phyloP scores from a whole-genome alignment of 2,113 vertebrate genomes.

The Ranitomeya variabilis region DNA sequence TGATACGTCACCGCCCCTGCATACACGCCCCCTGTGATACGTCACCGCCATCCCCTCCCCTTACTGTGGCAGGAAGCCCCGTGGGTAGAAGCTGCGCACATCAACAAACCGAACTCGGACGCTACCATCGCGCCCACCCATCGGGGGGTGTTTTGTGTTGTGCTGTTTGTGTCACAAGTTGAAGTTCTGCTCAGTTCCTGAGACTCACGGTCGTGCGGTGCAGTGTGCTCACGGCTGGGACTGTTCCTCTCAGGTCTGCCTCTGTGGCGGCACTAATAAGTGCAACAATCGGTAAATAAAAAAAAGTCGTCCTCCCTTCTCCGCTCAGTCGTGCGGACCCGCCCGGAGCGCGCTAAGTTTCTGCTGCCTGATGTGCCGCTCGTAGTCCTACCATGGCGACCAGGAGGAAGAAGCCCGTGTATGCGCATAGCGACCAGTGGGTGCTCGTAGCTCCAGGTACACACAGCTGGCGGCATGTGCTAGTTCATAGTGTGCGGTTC shows the following conservation, averaged over 20 bases:
- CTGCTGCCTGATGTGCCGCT: background rate
- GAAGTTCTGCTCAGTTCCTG: background rate
- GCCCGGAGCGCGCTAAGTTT: slow-evolving; percentile 33
- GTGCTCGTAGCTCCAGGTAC: slow-evolving; percentile 71
- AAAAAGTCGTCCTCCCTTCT: no score
- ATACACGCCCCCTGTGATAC: no score
- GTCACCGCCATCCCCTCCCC: no score
- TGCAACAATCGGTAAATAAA: background rate
- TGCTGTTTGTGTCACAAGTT: background rate
- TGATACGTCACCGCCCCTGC: no score
- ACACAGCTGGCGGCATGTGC: background rate
- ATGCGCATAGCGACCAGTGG: slow-evolving; percentile 61
- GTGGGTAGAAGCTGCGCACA: background rate
- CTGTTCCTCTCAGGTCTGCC: background rate
- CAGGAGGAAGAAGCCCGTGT: slow-evolving; percentile 45
- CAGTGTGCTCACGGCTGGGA: background rate
- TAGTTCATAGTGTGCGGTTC: background rate
- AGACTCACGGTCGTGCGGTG: background rate
- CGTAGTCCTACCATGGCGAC: slow-evolving; percentile 16
- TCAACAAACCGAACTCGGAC: background rate
- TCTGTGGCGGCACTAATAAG: background rate
- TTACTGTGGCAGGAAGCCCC: background rate
- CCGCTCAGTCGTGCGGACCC: background rate
- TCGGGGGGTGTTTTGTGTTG: background rate
- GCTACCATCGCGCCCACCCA: background rate